These are phyloP conservation scores for Procambarus clarkii DNA, from an alignment of 1,140 invertebrate species.

Conservation along the genomic window DNA sequence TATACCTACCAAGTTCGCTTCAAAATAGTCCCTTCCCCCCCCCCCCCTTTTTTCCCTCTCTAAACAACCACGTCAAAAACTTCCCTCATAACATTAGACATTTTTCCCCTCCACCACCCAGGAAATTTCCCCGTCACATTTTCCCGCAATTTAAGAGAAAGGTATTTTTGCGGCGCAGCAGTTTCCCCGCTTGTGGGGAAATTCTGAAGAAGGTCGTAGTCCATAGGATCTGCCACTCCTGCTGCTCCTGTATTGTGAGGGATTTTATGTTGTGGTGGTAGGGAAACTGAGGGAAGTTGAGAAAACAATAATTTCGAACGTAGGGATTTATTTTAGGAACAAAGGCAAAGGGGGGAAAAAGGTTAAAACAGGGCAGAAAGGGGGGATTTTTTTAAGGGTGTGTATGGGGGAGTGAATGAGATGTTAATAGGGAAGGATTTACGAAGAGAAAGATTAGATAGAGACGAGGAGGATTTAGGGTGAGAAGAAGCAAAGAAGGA, in stretches of 20 bases:
- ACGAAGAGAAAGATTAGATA: too few relatives aligned
- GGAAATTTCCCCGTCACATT: not conserved
- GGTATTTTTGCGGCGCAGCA: not conserved
- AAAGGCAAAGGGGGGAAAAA: too few relatives aligned
- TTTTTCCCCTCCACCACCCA: not conserved
- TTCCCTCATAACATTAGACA: not conserved
- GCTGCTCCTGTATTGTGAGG: not conserved
- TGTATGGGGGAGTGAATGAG: too few relatives aligned
- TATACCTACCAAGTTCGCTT: not conserved
- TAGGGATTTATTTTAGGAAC: too few relatives aligned
- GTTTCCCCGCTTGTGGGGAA: not conserved
- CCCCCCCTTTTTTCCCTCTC: not conserved
- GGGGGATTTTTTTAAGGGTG: too few relatives aligned
- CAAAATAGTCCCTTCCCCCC: not conserved
- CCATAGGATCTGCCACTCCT: not conserved
- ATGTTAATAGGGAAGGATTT: too few relatives aligned
- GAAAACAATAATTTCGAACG: too few relatives aligned
- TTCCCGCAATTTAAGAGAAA: slow-evolving; percentile 1
- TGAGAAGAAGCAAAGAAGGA: too few relatives aligned
- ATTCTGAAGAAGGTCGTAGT: not conserved
- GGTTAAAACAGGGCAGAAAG: too few relatives aligned
- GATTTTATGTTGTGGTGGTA: not conserved
- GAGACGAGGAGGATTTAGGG: too few relatives aligned
- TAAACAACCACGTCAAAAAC: not conserved
- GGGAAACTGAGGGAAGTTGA: not conserved